Base-by-base conservation (phyloP, 2,113 vertebrate genomes). In the Ellobius talpinus region DNA sequence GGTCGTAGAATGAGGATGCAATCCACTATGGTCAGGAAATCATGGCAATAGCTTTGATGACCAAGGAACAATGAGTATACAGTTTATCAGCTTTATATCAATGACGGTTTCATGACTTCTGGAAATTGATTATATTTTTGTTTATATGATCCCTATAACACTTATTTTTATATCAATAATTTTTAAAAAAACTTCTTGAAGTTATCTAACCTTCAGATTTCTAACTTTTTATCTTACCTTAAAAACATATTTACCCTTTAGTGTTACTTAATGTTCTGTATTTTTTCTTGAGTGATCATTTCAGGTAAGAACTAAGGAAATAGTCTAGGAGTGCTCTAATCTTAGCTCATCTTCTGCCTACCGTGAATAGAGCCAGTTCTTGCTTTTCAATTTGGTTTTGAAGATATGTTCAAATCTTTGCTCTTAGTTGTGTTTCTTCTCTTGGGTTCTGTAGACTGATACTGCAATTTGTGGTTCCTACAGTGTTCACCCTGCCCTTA, bases 381-480 rank as follows among this genome's bases (percentile, higher is more conserved):
- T 78, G 1, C 12, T 1, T 89, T 92, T 96, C 77, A 23, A 47
- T 95, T 78, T 94, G 23, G 61, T 95, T 95, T 92, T 61, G 1
- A 39, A 3, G 4, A 0, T 50, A 66, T 45, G 17, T 31, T n/a
- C n/a, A n/a, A n/a, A 42, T 36, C 55, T 9, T 55, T 55, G 8
- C 5, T 24, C 13, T 78, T 52, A 70, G 10, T 21, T 76, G 21
- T 91, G 4, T 87, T 81, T 95, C 9, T 52, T 88, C 11, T 89
- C 79, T 19, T 77, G 45, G 9, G 12, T 74, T 93, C 12, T 63
- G 0, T 86, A 61, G 24, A 19, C 33, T 45, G 17, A 76, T 29
- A 36, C 0, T 81, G 3, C 45, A 33, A 85, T 88, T 87, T 93
- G 2, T 58, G 42, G 85, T 90, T 93, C 92, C 50, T 85, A 42